These are phyloP conservation scores for Lumbricus terrestris DNA, from an alignment of 2,888 invertebrate species.

Conservation along the genomic window DNA sequence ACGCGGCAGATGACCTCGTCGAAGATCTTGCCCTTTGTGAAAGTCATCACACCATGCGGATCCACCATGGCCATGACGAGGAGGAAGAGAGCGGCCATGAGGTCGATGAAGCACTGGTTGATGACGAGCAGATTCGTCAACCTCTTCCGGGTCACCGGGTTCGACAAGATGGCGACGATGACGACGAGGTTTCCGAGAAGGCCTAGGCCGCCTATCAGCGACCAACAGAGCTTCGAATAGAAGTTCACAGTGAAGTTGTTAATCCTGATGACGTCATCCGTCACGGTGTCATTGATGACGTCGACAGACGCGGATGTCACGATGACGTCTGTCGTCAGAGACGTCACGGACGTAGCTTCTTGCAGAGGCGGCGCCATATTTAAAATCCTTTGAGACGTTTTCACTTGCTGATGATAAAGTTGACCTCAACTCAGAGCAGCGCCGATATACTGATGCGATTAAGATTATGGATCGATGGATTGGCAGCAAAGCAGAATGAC, in stretches of 20 bases:
- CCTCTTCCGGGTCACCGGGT: slow-evolving; percentile 19
- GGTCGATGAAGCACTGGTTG: slow-evolving; percentile 33
- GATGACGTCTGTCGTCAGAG: neutral
- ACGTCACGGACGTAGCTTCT: neutral
- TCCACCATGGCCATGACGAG: slow-evolving; percentile 21
- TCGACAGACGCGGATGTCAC: neutral
- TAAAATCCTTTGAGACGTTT: neutral
- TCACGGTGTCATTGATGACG: neutral
- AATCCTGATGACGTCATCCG: neutral
- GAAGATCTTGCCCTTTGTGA: neutral
- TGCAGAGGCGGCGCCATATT: neutral
- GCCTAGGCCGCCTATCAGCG: slow-evolving; percentile 26
- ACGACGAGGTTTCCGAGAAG: slow-evolving; percentile 31
- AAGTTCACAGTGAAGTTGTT: neutral
- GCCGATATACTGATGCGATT: neutral
- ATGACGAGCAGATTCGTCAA: slow-evolving; percentile 33
- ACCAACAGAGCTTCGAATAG: neutral
- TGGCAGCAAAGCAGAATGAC: neutral
- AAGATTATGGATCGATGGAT: neutral
- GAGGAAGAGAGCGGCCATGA: slow-evolving; percentile 24
- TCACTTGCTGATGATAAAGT: neutral
- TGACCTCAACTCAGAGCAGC: neutral
- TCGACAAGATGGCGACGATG: slow-evolving; percentile 27
- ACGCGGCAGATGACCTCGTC: slow-evolving; percentile 26
- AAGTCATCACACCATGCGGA: neutral